Percentiles rank a stretch among this genome's conserved stretches.
Evolutionary conservation across 1,140 invertebrate genomes (phyloP).

Genomic region (Epicauta chinensis): DNA sequence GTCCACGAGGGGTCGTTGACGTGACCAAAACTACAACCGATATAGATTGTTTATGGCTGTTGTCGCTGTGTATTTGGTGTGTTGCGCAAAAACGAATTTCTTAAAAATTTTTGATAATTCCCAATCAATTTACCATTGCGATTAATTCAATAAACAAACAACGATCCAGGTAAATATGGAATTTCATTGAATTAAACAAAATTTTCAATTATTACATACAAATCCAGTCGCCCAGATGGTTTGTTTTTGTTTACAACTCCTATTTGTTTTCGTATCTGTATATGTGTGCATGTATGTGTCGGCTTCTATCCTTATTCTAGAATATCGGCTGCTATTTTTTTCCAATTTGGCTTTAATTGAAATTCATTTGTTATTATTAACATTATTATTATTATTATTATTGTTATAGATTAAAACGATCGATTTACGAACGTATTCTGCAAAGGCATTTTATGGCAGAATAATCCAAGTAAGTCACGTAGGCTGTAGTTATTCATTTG

Average conservation of each 20-base stretch:
- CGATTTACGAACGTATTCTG: background rate
- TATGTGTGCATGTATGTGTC: too few relatives aligned
- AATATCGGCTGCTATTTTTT: background rate
- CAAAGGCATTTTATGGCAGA: background rate
- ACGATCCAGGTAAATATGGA: background rate
- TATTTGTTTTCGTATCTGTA: too few relatives aligned
- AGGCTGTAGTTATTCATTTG: too few relatives aligned
- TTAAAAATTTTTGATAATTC: slow-evolving; percentile 7
- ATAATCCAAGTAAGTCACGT: too few relatives aligned
- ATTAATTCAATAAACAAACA: slow-evolving; percentile 2
- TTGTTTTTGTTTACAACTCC: slow-evolving; percentile 13
- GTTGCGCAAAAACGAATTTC: slow-evolving; percentile 20
- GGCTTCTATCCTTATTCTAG: slow-evolving; percentile 7
- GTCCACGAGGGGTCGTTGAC: background rate
- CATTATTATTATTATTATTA: too few relatives aligned
- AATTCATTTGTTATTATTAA: too few relatives aligned
- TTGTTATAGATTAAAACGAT: background rate
- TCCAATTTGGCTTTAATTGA: background rate
- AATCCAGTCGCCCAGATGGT: slow-evolving; percentile 11
- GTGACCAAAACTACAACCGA: background rate
- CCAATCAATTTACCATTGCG: background rate
- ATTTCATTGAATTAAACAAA: background rate
- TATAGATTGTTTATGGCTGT: slow-evolving; percentile 14
- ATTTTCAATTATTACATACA: background rate
- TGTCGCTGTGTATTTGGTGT: slow-evolving; percentile 11